These are phyloP conservation scores for Holothuria glaberrima DNA, from an alignment of 35 echinoderm and acorn worm species.

Conservation along the genomic window DNA sequence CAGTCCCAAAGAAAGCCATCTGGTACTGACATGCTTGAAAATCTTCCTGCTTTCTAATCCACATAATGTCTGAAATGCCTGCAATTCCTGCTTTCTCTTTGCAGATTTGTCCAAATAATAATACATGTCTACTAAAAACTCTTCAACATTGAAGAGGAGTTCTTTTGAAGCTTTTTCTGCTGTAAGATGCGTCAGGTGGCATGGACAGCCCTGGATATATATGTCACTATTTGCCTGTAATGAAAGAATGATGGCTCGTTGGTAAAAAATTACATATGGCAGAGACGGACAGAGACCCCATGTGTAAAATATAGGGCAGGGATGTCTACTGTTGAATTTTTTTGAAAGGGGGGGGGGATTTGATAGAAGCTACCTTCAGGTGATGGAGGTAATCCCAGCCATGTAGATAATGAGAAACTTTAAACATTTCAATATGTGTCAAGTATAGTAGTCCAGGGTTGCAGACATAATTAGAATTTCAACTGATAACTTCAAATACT, in stretches of 20 bases:
- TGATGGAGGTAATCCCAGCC: background rate
- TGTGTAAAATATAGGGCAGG: too few relatives aligned
- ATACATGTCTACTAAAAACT: too few relatives aligned
- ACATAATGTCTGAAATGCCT: constrained; percentile 41
- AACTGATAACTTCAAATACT: background rate
- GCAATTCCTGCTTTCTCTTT: too few relatives aligned
- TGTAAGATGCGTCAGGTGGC: constrained; percentile 18
- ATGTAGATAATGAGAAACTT: background rate
- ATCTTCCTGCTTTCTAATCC: constrained; percentile 61
- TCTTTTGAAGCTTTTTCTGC: constrained; percentile 1
- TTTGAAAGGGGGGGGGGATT: too few relatives aligned
- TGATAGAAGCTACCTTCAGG: background rate
- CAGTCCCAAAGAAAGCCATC: constrained; percentile 11
- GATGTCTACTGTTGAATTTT: too few relatives aligned
- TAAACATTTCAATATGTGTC: constrained; percentile 3
- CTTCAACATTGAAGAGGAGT: too few relatives aligned
- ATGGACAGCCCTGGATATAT: background rate
- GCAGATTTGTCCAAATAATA: too few relatives aligned
- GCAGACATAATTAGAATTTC: background rate
- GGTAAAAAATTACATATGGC: too few relatives aligned
- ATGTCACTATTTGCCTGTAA: background rate
- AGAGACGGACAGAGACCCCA: too few relatives aligned
- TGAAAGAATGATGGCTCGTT: background rate
- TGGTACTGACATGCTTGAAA: too few relatives aligned
- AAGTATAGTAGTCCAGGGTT: background rate